phyloP scores from a whole-genome alignment of 2,888 invertebrate species.

The Doris montereyensis region DNA sequence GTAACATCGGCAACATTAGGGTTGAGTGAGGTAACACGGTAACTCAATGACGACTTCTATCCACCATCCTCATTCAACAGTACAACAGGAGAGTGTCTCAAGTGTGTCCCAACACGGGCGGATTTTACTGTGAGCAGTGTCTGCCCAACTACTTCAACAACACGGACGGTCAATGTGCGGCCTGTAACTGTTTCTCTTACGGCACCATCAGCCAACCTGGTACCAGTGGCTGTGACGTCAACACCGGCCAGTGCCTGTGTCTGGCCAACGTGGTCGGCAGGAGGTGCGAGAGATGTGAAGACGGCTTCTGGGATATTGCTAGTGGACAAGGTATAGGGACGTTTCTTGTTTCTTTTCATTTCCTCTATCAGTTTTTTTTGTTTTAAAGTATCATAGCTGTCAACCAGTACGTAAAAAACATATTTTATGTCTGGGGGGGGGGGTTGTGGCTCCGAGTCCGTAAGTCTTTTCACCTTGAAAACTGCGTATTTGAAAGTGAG shows the following conservation, averaged over 20 bases:
- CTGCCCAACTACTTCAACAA: conserved; percentile 94
- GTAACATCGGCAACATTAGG: no score
- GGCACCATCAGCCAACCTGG: conserved; percentile 76
- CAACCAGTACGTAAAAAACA: no score
- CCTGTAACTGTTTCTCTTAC: conserved; percentile 88
- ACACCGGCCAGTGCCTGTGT: conserved; percentile 71
- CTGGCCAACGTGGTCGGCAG: conserved; percentile 66
- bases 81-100: conserved; percentile 94
- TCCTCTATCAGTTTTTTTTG: no score
- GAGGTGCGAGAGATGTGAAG: conserved; percentile 68
- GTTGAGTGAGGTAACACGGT: no score
- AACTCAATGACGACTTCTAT: no score
- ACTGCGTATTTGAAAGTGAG: no score
- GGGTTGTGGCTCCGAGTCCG: no score
- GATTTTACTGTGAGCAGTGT: conserved; percentile 92
- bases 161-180: conserved; percentile 90
- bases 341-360: no score
- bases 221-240: conserved; percentile 64
- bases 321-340: no score
- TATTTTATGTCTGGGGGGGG: no score
- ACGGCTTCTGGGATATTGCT: conserved; percentile 77
- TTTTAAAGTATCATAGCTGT: no score
- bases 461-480: no score
- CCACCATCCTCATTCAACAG: conserved; percentile 72
- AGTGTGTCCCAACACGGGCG: conserved; percentile 97